Base-by-base conservation (phyloP, 1,140 invertebrate species). In the Cephus cinctus region DNA sequence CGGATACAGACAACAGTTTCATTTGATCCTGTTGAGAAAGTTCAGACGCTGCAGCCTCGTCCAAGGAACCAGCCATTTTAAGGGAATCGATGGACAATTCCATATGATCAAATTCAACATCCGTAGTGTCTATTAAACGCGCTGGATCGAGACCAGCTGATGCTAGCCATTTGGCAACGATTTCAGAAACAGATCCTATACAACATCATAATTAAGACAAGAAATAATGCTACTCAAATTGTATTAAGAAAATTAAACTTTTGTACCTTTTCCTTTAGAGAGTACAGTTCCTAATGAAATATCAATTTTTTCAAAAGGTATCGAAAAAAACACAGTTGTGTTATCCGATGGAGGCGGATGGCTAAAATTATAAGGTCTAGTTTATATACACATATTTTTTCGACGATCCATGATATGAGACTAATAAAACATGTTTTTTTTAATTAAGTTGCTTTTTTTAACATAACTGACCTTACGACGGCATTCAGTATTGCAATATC, bases 401-500 rank as follows among this genome's bases (percentile, higher is more conserved):
- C 4, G 21, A 25, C 12, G 18, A 18, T 38, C 20, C 22, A 43
- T 49, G 34, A 3, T 30, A 19, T 12, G 34, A 27, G 12, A 6
- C 30, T 53, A 47, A 35, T 2, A 81, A 78, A 45, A 32, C 78
- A 53, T 4, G 64, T 42, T 48, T 68, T 59, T 22, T 67, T 68
- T 22, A 56, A 56, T 39, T 74, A 65, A 47, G n/a, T n/a, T n/a
- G n/a, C n/a, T n/a, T n/a, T n/a, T n/a, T n/a, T n/a, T n/a, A 65
- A 59, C 9, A 73, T 68, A 59, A 78, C 79, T 61, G 78, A 85
- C 69, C 82, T 79, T 22, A 88, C 66, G 41, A 86, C 77, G 27
- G 86, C 84, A 57, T 86, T 86, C 4, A 97, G 72, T 39, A 90
- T 79, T 4, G 90, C 83, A 25, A 95, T 82, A 72, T 96, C 92